Percentiles rank a stretch among this genome's conserved stretches.
Evolutionary conservation across 1,140 invertebrate genomes (phyloP).

Genomic region (Drusus annulatus): DNA sequence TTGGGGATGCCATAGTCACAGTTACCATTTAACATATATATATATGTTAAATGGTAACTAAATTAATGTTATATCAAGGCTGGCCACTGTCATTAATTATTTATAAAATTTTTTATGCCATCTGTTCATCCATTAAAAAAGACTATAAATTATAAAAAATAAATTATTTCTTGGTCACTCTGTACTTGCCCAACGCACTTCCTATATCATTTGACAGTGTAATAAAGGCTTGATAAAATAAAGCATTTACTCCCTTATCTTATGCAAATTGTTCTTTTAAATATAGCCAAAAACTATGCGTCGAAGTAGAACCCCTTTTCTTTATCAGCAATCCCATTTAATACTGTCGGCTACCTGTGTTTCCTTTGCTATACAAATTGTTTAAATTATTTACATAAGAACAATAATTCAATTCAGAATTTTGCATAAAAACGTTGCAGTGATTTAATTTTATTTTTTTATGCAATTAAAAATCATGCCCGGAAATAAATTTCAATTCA

Average conservation of each 20-base stretch:
- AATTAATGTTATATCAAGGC: too few species aligned
- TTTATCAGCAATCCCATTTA: constrained; percentile 13
- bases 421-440: not conserved
- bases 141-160: too few species aligned
- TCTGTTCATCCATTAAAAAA: too few species aligned
- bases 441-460: constrained; percentile 37
- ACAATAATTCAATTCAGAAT: not conserved
- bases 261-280: constrained; percentile 24
- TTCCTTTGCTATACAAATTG: constrained; percentile 8
- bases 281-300: constrained; percentile 26
- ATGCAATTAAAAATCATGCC: not conserved
- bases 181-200: not conserved
- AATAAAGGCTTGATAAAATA: constrained; percentile 27
- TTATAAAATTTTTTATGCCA: too few species aligned
- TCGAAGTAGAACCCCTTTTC: constrained; percentile 2
- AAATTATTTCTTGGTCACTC: not conserved
- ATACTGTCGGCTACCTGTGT: constrained; percentile 1
- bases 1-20: too few species aligned
- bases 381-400: constrained; percentile 19
- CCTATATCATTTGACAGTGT: not conserved
- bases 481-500: too few species aligned
- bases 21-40: too few species aligned
- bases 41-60: too few species aligned
- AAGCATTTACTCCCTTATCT: constrained; percentile 10
- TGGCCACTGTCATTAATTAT: too few species aligned